Evolutionary conservation across 1,140 invertebrate species (phyloP), one percentile per base, ranked within the genome.

Genomic region (Panagrolaimus sp.): DNA sequence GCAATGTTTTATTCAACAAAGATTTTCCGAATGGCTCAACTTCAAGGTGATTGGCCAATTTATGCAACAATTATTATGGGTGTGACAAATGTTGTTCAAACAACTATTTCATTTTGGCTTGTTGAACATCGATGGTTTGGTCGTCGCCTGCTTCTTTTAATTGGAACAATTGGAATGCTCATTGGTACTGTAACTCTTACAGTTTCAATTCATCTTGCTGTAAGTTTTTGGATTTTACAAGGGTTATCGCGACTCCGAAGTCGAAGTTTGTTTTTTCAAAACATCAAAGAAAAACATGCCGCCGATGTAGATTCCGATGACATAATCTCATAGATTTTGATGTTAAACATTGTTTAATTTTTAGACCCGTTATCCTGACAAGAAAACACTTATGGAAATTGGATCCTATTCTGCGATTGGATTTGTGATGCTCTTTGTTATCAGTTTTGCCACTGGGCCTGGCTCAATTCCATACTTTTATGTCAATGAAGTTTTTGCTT

Each of bases 71-170:
- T 74, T 58, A 91, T 89, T 9, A 91, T 94, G 84, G 90, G 91
- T 9, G 84, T 87, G 0, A 89, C 94, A 84, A 95, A 94, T 78
- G 91, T 94, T 0, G 67, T 91, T 0, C 91, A 92, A 88, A 94
- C 92, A 0, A 71, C 94, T 0, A 85, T 93, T n/a, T 92, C 91
- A 10, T 83, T 93, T 55, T 85, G 92, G 14, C 83, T 95, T 48
- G 91, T 92, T 26, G 91, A 92, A 76, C 88, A 88, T 48, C 44
- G 43, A 9, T 9, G 26, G 1, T 71, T 71, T 21, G 71, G 71
- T 12, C 47, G 71, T 8, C 47, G 70, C 12, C 24, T 17, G 12
- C 43, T 71, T 4, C 70, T 73, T 15, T 17, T 73, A 9, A 46
- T 73, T 55, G 71, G 71, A 10, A 63, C 69, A 5, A 10, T 64